Percentiles rank a stretch among this genome's conserved stretches.
Conservation (phyloP, 2,797 vertebrate genomes). For the Melanotaenia parkinsoni region DNA sequence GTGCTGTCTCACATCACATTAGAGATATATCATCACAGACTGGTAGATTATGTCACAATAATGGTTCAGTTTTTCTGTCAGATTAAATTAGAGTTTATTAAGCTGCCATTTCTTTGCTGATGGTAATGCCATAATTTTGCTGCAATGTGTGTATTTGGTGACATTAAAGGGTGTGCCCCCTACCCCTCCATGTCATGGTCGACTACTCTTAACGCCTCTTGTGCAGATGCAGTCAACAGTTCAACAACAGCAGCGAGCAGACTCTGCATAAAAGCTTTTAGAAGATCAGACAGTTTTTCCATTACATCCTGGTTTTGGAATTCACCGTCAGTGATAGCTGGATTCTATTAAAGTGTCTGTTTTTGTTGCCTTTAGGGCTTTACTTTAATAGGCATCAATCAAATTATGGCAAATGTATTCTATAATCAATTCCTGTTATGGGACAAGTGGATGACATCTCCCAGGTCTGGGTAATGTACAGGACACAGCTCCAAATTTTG, state of each 20-base stretch:
- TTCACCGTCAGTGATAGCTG: slow-evolving; percentile 71
- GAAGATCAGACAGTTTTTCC: slow-evolving; percentile 68
- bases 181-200: slow-evolving; percentile 22
- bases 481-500: slow-evolving; percentile 59
- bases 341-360: slow-evolving; percentile 67
- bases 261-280: slow-evolving; percentile 39
- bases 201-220: slow-evolving; percentile 39
- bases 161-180: slow-evolving; percentile 48
- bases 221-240: slow-evolving; percentile 21
- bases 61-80: slow-evolving; percentile 79
- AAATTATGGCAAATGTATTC: slow-evolving; percentile 70
- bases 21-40: slow-evolving; percentile 73
- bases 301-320: slow-evolving; percentile 76
- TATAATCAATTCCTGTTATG: slow-evolving; percentile 69
- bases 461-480: slow-evolving; percentile 62
- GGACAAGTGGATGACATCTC: slow-evolving; percentile 74
- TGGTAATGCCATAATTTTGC: slow-evolving; percentile 76
- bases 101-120: slow-evolving; percentile 77
- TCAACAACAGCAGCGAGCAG: slow-evolving; percentile 41
- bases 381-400: slow-evolving; percentile 74
- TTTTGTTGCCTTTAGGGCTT: slow-evolving; percentile 63
- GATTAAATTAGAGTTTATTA: slow-evolving; percentile 85
- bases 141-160: slow-evolving; percentile 69
- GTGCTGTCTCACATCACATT: slow-evolving; percentile 61
- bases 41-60: slow-evolving; percentile 79